These are phyloP conservation scores for Drosophila crucigera DNA, from an alignment of 2,888 invertebrate species.

Conservation along the genomic window DNA sequence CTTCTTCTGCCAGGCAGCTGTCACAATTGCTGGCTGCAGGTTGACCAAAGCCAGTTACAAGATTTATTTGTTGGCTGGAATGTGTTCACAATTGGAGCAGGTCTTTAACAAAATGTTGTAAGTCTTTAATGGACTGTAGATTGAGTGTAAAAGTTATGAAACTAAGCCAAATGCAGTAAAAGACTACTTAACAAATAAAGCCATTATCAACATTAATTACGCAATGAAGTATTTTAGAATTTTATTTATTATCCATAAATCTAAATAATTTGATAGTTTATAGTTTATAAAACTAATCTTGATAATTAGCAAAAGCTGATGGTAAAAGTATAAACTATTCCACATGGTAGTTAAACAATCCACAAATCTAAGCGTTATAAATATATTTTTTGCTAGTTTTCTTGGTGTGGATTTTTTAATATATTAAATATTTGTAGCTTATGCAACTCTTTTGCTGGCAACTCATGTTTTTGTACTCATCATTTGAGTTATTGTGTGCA, in stretches of 20 bases:
- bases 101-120: conserved; percentile 4
- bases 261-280: not conserved
- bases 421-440: not conserved
- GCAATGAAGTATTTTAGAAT: not conserved
- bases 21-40: conserved; percentile 53
- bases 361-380: not conserved
- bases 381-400: not conserved
- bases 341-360: no score
- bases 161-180: not conserved
- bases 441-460: not conserved
- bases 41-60: conserved; percentile 45
- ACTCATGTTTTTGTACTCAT: not conserved
- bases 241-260: not conserved
- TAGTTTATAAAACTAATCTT: not conserved
- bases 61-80: conserved; percentile 36
- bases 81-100: conserved; percentile 21
- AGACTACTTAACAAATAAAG: not conserved
- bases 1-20: conserved; percentile 42
- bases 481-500: not conserved
- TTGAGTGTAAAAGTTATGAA: not conserved
- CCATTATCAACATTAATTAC: not conserved
- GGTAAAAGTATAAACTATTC: no score
- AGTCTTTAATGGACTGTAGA: not conserved
- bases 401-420: not conserved
- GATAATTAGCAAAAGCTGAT: not conserved